phyloP scores from a whole-genome alignment of 2,797 vertebrate species.

The Alectoris magna region DNA sequence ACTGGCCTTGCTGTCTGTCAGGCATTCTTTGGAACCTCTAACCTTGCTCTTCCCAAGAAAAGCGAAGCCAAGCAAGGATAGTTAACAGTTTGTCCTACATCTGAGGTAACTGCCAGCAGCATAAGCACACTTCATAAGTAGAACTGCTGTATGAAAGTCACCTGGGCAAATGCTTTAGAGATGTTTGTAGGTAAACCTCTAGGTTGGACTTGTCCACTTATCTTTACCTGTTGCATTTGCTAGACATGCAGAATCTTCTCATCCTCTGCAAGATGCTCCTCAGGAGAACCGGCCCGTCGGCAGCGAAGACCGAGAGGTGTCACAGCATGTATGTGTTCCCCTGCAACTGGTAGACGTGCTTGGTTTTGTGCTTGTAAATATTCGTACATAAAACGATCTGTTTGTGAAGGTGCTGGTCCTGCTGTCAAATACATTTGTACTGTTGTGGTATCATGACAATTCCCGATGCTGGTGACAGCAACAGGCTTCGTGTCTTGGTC shows the following conservation, averaged over 20 bases:
- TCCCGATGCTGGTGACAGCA: background rate
- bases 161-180: background rate
- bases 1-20: background rate
- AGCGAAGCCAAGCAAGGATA: background rate
- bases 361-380: background rate
- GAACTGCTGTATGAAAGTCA: background rate
- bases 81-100: background rate
- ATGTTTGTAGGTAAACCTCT: background rate
- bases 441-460: background rate
- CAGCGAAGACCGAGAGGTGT: constrained; percentile 62
- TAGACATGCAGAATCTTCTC: constrained; percentile 60
- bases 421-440: background rate
- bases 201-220: background rate
- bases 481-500: background rate
- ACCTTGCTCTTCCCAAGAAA: background rate
- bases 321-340: constrained; percentile 53
- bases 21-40: background rate
- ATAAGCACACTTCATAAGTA: background rate
- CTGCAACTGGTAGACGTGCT: fast-evolving
- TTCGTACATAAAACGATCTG: background rate
- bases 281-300: constrained; percentile 57
- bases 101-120: background rate
- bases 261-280: constrained; percentile 66
- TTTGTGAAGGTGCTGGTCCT: background rate
- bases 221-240: background rate